phyloP scores from a whole-genome alignment of 1,140 invertebrate genomes.

The Lucilia sericata region DNA sequence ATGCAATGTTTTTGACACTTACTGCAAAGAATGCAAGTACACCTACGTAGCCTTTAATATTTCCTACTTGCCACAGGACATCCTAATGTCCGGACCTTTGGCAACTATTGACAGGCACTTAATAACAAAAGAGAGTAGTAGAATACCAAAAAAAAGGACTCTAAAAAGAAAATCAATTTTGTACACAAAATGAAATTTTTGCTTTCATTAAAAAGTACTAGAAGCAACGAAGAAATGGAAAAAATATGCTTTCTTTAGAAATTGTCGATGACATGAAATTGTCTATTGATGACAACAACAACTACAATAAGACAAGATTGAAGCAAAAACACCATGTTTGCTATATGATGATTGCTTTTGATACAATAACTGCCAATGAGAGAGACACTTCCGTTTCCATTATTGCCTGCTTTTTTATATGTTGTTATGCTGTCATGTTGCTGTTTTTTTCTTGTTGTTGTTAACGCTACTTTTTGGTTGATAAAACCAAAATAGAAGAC shows the following conservation, averaged over 20 bases:
- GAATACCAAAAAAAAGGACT: too few species aligned
- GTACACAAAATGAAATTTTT: not conserved
- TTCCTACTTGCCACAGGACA: too few species aligned
- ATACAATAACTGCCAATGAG: slow-evolving; percentile 24
- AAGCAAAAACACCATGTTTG: not conserved
- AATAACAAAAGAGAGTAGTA: too few species aligned
- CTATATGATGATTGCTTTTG: slow-evolving; percentile 6
- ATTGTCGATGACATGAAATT: not conserved
- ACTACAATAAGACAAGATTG: not conserved
- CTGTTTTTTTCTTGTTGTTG: not conserved
- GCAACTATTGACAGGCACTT: too few species aligned
- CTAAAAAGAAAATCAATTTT: not conserved
- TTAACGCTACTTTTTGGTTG: not conserved
- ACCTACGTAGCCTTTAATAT: too few species aligned
- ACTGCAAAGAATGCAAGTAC: too few species aligned
- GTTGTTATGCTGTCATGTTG: not conserved
- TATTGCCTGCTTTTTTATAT: not conserved
- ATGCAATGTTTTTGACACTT: too few species aligned
- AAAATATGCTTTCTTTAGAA: not conserved
- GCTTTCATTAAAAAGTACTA: not conserved
- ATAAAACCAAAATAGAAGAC: slow-evolving; percentile 2
- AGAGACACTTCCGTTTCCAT: slow-evolving; percentile 10
- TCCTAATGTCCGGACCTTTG: too few species aligned
- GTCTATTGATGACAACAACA: not conserved
- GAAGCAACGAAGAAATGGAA: not conserved